Evolutionary conservation across 2,888 invertebrate species (phyloP).

Genomic region (Trilocha varians): DNA sequence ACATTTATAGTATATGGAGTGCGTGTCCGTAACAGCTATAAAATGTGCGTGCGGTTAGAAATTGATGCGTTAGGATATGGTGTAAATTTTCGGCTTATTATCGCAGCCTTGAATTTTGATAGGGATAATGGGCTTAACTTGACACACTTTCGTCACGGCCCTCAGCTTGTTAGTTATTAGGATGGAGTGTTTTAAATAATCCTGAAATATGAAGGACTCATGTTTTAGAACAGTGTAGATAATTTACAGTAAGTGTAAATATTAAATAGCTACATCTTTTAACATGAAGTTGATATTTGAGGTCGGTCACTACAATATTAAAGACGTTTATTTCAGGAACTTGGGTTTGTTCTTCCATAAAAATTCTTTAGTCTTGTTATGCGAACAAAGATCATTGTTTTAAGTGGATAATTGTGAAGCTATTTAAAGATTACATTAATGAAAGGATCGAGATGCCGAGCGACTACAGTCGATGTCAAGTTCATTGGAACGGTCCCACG

Average conservation of each 20-base stretch:
- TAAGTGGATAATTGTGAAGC: not conserved
- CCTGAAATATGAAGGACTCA: too few relatives aligned
- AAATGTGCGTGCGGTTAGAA: conserved; percentile 50
- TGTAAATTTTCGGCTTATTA: conserved; percentile 55
- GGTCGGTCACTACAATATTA: too few relatives aligned
- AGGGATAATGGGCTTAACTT: conserved; percentile 30
- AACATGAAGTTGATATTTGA: too few relatives aligned
- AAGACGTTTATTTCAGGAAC: too few relatives aligned
- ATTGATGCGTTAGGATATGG: conserved; percentile 50
- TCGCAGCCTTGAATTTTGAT: conserved; percentile 47
- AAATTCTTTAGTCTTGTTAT: too few relatives aligned
- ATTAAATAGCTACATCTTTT: too few relatives aligned
- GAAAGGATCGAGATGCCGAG: conserved; percentile 45
- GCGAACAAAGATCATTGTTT: not conserved
- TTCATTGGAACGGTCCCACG: conserved; percentile 64
- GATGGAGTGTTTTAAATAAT: not conserved
- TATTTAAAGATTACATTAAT: conserved; percentile 10
- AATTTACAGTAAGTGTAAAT: too few relatives aligned
- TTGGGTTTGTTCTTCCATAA: too few relatives aligned
- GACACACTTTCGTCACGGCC: conserved; percentile 23
- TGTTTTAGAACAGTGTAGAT: too few relatives aligned
- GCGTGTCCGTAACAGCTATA: conserved; percentile 49
- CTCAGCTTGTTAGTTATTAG: too few relatives aligned
- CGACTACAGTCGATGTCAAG: conserved; percentile 41
- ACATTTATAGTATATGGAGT: conserved; percentile 45